phyloP scores from a whole-genome alignment of 2,797 vertebrate genomes.

The Sebastes dallii region DNA sequence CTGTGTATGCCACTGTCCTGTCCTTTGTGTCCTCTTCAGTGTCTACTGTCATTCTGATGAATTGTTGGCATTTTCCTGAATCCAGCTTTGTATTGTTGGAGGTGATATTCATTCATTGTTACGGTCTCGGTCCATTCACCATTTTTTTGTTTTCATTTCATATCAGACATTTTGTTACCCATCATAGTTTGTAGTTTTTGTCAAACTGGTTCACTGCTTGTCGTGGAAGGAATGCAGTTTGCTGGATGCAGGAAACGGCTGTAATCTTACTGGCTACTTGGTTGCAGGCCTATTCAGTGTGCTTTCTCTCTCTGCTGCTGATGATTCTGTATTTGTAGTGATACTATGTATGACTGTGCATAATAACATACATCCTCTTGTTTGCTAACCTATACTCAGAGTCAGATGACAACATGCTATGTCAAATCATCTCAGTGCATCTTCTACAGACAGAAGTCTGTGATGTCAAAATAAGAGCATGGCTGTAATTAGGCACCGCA shows the following conservation, averaged over 20 bases:
- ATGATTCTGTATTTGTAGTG: neutral
- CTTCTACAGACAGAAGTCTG: neutral
- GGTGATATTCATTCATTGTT: neutral
- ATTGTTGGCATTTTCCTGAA: conserved; percentile 28
- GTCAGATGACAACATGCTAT: neutral
- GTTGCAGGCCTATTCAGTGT: neutral
- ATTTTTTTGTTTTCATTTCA: neutral
- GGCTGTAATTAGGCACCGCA: neutral
- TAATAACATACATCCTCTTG: neutral
- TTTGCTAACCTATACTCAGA: neutral
- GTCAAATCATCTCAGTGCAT: neutral
- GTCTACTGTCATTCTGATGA: neutral
- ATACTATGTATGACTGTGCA: neutral
- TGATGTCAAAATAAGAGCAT: neutral
- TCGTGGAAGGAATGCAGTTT: neutral
- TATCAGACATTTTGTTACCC: neutral
- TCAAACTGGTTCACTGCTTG: neutral
- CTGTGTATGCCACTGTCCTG: neutral
- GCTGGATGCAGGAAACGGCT: conserved; percentile 31
- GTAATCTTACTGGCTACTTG: neutral
- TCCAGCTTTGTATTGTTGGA: conserved; percentile 13
- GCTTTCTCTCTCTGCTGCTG: neutral
- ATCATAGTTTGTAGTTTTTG: neutral
- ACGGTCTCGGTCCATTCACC: neutral
- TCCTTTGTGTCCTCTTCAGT: conserved; percentile 1